Conservation (phyloP, 2,113 vertebrate species). For the Columba livia region DNA sequence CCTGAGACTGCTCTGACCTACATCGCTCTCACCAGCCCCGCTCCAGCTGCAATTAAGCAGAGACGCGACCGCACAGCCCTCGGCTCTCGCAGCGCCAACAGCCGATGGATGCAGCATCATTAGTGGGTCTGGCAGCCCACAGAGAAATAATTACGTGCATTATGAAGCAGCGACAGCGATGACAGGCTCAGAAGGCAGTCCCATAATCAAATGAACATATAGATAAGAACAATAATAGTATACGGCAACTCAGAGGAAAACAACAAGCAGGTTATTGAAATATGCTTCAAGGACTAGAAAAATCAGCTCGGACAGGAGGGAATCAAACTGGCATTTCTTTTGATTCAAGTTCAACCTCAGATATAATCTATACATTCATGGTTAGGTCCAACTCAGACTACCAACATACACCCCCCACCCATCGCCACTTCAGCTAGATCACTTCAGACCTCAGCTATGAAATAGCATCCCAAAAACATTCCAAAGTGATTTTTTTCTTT, state of each 20-base stretch:
- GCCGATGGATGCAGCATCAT: not conserved
- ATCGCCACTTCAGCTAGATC: not conserved
- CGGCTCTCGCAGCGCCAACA: accelerated
- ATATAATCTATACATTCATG: not conserved
- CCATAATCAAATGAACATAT: not conserved
- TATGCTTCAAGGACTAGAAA: not conserved
- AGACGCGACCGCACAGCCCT: not conserved
- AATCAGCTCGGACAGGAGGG: not conserved
- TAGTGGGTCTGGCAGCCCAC: not conserved
- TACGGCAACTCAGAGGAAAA: not conserved
- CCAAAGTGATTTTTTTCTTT: not conserved
- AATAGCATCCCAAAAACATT: not conserved
- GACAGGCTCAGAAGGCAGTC: not conserved
- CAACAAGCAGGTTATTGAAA: not conserved
- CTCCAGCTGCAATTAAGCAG: not conserved
- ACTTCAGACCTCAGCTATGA: not conserved
- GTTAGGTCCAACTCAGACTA: not conserved
- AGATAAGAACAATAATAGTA: not conserved
- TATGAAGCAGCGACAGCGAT: not conserved
- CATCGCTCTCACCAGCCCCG: not conserved
- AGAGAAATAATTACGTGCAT: not conserved
- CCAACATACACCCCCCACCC: not conserved
- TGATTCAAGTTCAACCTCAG: not conserved
- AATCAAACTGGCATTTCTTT: not conserved
- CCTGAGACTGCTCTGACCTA: not conserved